A percentile compares a stretch with the other conserved stretches of the same genome.
Conservation (phyloP, 2,888 invertebrate species). For the Acanthosoma haemorrhoidale region DNA sequence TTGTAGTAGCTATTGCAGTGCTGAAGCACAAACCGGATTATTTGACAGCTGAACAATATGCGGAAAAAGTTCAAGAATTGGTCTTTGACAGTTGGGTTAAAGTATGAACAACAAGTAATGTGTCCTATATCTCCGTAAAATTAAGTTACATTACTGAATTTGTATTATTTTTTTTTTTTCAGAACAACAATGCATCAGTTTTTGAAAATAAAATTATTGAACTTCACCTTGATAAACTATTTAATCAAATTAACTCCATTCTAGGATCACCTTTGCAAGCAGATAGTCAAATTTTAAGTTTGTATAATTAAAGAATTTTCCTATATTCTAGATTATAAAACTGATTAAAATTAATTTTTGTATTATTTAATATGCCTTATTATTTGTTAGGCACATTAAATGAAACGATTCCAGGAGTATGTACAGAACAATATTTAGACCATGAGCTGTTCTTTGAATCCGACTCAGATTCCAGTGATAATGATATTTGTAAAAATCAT, state of each 20-base stretch:
- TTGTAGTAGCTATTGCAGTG: constrained; percentile 23
- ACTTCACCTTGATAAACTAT: neutral
- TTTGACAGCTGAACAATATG: neutral
- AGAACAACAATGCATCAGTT: neutral
- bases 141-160: too few relatives aligned
- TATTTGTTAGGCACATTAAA: too few relatives aligned
- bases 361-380: too few relatives aligned
- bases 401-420: too few relatives aligned
- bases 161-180: neutral
- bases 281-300: too few relatives aligned
- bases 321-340: too few relatives aligned
- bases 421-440: neutral
- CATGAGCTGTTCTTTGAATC: neutral
- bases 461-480: neutral
- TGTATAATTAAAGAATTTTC: too few relatives aligned
- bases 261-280: neutral
- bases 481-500: neutral
- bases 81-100: constrained; percentile 16
- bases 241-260: neutral
- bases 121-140: too few relatives aligned
- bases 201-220: neutral
- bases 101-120: too few relatives aligned
- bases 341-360: too few relatives aligned
- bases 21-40: constrained; percentile 6
- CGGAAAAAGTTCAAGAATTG: neutral